Base-by-base conservation (phyloP, 1,140 invertebrate genomes). In the Cepaea nemoralis region DNA sequence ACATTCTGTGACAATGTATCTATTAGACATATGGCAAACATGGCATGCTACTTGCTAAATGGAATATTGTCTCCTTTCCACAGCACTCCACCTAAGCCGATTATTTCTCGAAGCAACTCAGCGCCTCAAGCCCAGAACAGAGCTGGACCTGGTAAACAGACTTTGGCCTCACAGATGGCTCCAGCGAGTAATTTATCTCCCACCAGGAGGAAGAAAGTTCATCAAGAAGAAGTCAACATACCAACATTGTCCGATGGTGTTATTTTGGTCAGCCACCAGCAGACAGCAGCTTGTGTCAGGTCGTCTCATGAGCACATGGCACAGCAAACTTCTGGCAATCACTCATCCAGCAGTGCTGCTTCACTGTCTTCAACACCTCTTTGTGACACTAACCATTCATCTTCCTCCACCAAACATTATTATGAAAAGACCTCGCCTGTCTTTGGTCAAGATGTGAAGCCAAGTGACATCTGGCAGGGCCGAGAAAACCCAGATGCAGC, bases 381-480 rank as follows among this genome's bases (percentile, higher is more conserved):
- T 8, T 70, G 37, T 70, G 69, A 70, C 37, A n/a, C 37, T 10
- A 39, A 70, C 22, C 69, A 70, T 37, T 70, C 37, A n/a, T 24
- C 69, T 24, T 3, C 69, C 12, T 40, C 35, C 8, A 39, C 10
- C 2, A 22, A 40, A 40, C 66, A 3, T 39, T 69, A 69, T 22
- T 69, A 69, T n/a, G 35, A 37, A 6, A 42, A 40, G 40, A 24
- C 69, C 5, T 24, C 19, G 24, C n/a, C 19, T 40, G 24, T 40
- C 19, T 40, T 40, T 8, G 27, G 27, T 55, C 35, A 48, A 42
- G 69, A 73, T 14, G 39, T 45, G 2, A 45, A 45, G 31, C 78
- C 78, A 66, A 22, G 39, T 5, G 78, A 80, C 39, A 45, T 73
- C 22, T 80, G 78, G 78, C 78, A 80, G 69, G 12, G 59, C 27